These are phyloP conservation scores for human DNA, from an alignment of 2,113 vertebrate genomes.

Conservation along the genomic window GRCh38 chr18:35046501-35047000, in stretches of 20 bases:
- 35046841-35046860: background rate
- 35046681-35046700: background rate
- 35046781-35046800: background rate
- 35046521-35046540: background rate
- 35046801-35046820: background rate
- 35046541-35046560: background rate
- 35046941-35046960: background rate
- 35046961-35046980: background rate
- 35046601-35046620: background rate
- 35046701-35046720: background rate
- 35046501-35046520: background rate
- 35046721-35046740: background rate
- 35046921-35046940: background rate
- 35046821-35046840: background rate
- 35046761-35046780: background rate
- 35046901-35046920: background rate
- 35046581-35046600: background rate
- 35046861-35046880: background rate
- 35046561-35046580: conserved; percentile 1
- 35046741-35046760: rapidly evolving
- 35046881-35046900: background rate
- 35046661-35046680: background rate
- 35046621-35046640: background rate
- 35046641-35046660: conserved; percentile 15
- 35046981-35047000: background rate